Evolutionary conservation across 2,888 invertebrate genomes (phyloP).

Genomic region (Smittia sp.): DNA sequence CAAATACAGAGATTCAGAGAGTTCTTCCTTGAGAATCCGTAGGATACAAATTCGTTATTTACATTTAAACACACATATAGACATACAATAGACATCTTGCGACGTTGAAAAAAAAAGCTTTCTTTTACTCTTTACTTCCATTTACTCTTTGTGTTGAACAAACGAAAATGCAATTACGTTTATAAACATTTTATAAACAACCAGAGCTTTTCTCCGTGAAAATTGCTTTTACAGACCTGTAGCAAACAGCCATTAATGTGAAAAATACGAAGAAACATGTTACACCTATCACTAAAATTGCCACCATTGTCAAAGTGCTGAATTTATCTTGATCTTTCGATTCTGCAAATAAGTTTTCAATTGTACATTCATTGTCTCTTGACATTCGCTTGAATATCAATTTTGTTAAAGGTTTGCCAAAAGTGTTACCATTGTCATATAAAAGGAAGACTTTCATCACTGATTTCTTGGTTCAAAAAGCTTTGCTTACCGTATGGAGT

Average conservation of each 20-base stretch:
- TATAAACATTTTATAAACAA: constrained; percentile 17
- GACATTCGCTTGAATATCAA: background rate
- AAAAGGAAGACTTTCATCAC: background rate
- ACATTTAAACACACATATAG: constrained; percentile 15
- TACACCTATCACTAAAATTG: constrained; percentile 89
- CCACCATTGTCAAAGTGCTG: constrained; percentile 87
- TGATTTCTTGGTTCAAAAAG: background rate
- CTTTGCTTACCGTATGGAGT: constrained; percentile 75
- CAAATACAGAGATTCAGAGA: too few species aligned
- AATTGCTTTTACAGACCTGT: constrained; percentile 67
- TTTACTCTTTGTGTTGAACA: constrained; percentile 11
- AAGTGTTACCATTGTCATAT: constrained; percentile 38
- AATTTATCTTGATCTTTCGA: constrained; percentile 75
- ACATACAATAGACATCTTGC: background rate
- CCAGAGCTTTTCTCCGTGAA: background rate
- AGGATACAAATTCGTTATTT: background rate
- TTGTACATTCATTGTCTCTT: background rate
- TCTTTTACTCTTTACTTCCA: background rate
- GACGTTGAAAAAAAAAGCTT: too few species aligned
- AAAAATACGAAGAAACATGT: constrained; percentile 94
- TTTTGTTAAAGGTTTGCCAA: background rate
- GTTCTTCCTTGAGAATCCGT: background rate
- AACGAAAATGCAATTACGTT: constrained; percentile 34
- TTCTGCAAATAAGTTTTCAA: constrained; percentile 58
- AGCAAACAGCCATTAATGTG: constrained; percentile 91